Evolutionary conservation across 1,140 invertebrate genomes (phyloP).

Genomic region (Ostrea edulis): DNA sequence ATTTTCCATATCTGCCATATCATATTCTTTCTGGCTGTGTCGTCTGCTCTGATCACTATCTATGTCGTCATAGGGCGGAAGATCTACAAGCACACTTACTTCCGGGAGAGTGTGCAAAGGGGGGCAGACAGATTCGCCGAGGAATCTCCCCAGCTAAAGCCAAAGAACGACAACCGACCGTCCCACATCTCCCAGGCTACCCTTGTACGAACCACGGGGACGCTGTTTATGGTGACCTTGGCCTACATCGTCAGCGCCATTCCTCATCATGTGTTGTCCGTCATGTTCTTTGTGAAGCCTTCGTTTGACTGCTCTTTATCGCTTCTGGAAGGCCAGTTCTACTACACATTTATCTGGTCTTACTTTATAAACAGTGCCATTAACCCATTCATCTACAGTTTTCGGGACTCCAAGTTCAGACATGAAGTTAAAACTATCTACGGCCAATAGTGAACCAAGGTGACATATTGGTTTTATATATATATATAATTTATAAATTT

Average conservation of each 20-base stretch:
- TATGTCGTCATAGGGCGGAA: constrained; percentile 50
- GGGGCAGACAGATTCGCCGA: constrained; percentile 8
- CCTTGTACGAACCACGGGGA: constrained; percentile 58
- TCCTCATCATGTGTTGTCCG: constrained; percentile 57
- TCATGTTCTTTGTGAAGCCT: constrained; percentile 45
- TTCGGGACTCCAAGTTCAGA: constrained; percentile 65
- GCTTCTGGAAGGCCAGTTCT: constrained; percentile 43
- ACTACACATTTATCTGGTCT: constrained; percentile 64
- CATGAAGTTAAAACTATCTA: constrained; percentile 53
- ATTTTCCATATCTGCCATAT: constrained; percentile 49
- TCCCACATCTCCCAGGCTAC: constrained; percentile 40
- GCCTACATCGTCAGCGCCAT: constrained; percentile 63
- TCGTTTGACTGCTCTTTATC: constrained; percentile 35
- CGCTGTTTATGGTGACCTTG: constrained; percentile 64
- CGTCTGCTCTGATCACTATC: constrained; percentile 40
- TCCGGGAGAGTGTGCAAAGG: constrained; percentile 37
- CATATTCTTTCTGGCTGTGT: constrained; percentile 35
- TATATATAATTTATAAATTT: too few species aligned
- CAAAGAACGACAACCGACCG: neutral
- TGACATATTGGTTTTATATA: neutral
- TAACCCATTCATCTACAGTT: constrained; percentile 70
- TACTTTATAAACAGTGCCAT: constrained; percentile 67
- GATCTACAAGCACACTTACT: constrained; percentile 40
- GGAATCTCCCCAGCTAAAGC: constrained; percentile 3
- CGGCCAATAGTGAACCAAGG: neutral